Evolutionary conservation across 1,140 invertebrate species (phyloP), one percentile per base, ranked within the genome.

Genomic region (Uloborus diversus): DNA sequence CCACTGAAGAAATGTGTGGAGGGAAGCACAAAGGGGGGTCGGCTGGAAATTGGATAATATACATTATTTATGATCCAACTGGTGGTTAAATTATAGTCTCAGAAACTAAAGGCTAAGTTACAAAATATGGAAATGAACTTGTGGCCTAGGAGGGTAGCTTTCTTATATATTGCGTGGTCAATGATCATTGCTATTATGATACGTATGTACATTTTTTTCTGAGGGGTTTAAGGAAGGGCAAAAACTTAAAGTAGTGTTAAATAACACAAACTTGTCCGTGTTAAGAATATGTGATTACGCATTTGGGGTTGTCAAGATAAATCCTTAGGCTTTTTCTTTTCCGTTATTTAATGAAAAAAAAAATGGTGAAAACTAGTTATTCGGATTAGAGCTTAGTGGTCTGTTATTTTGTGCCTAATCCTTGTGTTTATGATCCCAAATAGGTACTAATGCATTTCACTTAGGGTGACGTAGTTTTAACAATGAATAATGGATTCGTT

Each of bases 111-210:
- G 66, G 66, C 56, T 71, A 71, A 71, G 69, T 71, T 42, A 71
- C 32, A 71, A 71, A 71, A 71, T 71, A 71, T 71, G 69, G 69
- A 59, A 71, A 71, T 71, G 51, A 59, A 71, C n/a, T n/a, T n/a
- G n/a, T n/a, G 66, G 25, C 14, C 51, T 59, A 30, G 28, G 9
- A 59, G 25, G 23, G 9, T 59, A 27, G 28, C 37, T 17, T 59
- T 42, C 69, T 37, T 9, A 30, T 30, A 59, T n/a, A 33, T 59
- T 42, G 69, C 69, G 69, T 71, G 69, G 69, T 20, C 69, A 71
- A 33, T 71, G 69, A 42, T 59, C 69, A 71, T 71, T 47, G 51
- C 28, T 56, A 20, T 70, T 59, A 71, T 71, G 57, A 71, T 32
- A 59, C 35, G 56, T 35, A 59, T 33, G 69, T 59, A 59, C 53